Evolutionary conservation across 2,113 vertebrate genomes (phyloP).

Genomic region (Corynorhinus townsendii): DNA sequence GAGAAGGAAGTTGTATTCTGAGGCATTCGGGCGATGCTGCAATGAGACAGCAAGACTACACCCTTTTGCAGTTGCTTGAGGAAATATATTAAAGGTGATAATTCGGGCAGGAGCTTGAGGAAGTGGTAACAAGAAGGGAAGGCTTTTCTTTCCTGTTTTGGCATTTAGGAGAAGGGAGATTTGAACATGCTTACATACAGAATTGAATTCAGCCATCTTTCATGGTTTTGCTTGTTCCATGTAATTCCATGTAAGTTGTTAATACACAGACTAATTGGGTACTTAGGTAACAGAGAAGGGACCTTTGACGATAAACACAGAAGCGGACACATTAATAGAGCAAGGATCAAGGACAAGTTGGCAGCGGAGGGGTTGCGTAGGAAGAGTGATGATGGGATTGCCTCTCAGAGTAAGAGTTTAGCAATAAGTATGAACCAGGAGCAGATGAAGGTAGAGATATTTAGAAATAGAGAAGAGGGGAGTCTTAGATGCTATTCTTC

Average conservation of each 20-base stretch:
- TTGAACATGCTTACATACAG: background rate
- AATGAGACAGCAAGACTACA: background rate
- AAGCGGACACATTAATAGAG: background rate
- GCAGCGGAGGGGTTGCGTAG: background rate
- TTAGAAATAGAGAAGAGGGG: background rate
- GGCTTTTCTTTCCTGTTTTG: background rate
- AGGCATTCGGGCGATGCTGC: fast-evolving
- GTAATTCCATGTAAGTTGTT: background rate
- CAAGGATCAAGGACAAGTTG: background rate
- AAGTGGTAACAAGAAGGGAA: background rate
- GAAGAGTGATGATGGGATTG: background rate
- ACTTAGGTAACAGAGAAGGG: background rate
- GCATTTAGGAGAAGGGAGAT: background rate
- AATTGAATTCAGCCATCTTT: background rate
- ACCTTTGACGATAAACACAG: background rate
- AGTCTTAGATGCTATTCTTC: background rate
- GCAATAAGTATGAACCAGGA: background rate
- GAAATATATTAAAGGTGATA: background rate
- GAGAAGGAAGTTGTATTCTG: background rate
- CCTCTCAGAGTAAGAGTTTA: background rate
- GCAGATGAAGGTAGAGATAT: background rate
- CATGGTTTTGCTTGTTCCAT: background rate
- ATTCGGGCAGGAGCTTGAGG: background rate
- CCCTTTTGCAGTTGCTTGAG: background rate
- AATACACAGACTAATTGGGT: background rate